Base-by-base conservation (phyloP, 2,113 vertebrate species). In the Phylloscopus whistleri region DNA sequence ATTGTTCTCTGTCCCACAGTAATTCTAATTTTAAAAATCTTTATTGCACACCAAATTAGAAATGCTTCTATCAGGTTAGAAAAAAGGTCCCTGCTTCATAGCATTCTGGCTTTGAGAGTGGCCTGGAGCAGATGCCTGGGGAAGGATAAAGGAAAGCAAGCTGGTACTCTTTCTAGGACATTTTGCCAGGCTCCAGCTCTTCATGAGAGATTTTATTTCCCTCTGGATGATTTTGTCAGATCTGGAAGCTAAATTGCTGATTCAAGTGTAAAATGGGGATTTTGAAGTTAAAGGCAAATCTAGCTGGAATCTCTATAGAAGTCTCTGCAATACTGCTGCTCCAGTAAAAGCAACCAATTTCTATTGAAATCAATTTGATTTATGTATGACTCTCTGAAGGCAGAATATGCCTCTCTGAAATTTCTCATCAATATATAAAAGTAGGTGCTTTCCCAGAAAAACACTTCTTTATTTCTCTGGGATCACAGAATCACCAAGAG, bases 181-280 rank as follows among this genome's bases (percentile, higher is more conserved):
- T 18, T 73, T 21, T 82, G 39, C 33, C 37, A 83, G 26, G 41
- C 11, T 66, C 17, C 23, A 90, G 16, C 18, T 44, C 39, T 90
- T 90, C 48, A 39, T n/a, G 28, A 64, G 49, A 78, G 72, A 52
- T 74, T 90, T 67, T 52, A 67, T 88, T 95, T 94, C 59, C 43
- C 30, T 70, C 35, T 86, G 39, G 55, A 86, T 90, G 37, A 78
- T 18, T 91, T 85, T 78, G 35, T 67, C 52, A 56, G n/a, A 75
- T 77, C 35, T 88, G 28, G 56, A 90, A 80, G 56, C 27, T 88
- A 58, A 84, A 93, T 63, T 69, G 48, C 11, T 48, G 78, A 86
- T 74, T 72, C 72, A 84, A 84, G 55, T 92, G 48, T 86, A 92
- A 93, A 94, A 95, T 70, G 30, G 48, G 22, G 35, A 68, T 94